Evolutionary conservation across 2,113 vertebrate genomes (phyloP), one percentile per base, ranked within the genome.

Genomic region (Rana temporaria): DNA sequence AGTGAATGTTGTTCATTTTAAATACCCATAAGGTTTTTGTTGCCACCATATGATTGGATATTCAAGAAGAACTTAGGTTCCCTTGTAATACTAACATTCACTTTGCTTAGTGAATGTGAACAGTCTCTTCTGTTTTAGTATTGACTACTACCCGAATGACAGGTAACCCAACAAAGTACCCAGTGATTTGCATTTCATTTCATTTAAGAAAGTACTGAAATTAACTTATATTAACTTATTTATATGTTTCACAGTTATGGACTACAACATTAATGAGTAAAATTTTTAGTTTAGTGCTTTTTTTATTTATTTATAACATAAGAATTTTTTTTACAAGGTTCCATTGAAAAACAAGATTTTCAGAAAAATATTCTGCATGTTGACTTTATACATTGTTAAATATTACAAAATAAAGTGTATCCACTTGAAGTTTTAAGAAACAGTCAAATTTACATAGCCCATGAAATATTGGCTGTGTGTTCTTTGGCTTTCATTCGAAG

Each of bases 401-500:
- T 94, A 93, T 85, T 57, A 75, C 20, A 64, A 76, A 67, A 76
- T 76, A 90, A 88, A 90, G 87, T 72, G 84, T 82, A 85, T 91
- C 84, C 71, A 69, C 57, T 89, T 91, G 88, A 73, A 86, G 89
- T 88, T 72, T 76, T 17, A 82, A 87, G 62, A 78, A 56, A 83
- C 15, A 17, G 65, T 84, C 81, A 87, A 79, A 89, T 89, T 98
- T 96, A 99, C 95, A 99, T 97, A 87, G 97, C 96, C 98, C 98
- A 99, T 79, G 98, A 97, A 91, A 99, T 99, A 92, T 99, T 99
- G 86, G 98, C 98, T 59, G 98, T 87, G 84, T 99, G 98, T 90
- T 99, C 98, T 88, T 99, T 99, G 88, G 97, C 98, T 90, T 99
- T 99, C 98, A 99, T 98, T 88, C 98, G 95, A 90, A 99, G 94